Evolutionary conservation across 2,797 vertebrate species (phyloP).

Genomic region (Salmo trutta): DNA sequence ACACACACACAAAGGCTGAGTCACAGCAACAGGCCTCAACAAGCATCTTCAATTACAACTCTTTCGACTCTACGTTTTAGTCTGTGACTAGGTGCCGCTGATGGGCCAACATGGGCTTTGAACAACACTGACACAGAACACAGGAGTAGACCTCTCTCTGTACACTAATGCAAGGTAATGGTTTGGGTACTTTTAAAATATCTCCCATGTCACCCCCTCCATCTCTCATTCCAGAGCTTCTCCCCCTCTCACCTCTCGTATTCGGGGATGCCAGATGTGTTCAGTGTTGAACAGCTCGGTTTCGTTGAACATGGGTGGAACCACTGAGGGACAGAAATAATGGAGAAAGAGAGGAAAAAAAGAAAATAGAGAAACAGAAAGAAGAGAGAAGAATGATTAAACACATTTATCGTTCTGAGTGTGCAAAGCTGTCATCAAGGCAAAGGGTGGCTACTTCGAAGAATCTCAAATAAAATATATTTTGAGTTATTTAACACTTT

Average conservation of each 20-base stretch:
- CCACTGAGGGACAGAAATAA: conserved; percentile 61
- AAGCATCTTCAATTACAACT: not conserved
- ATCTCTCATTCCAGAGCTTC: not conserved
- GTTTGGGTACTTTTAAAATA: not conserved
- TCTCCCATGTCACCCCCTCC: not conserved
- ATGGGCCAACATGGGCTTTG: not conserved
- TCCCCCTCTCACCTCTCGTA: conserved; percentile 87
- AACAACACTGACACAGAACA: not conserved
- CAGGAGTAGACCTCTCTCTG: not conserved
- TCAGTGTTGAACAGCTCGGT: conserved; percentile 90
- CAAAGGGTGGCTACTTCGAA: too few relatives aligned
- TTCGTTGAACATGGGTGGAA: conserved; percentile 74
- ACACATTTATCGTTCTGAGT: not conserved
- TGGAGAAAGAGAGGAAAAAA: not conserved
- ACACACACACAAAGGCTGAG: too few relatives aligned
- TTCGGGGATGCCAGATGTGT: conserved; percentile 97
- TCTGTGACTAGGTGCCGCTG: too few relatives aligned
- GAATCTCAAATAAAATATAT: too few relatives aligned
- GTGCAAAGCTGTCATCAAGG: too few relatives aligned
- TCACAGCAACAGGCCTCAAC: not conserved
- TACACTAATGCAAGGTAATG: not conserved
- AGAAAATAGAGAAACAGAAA: not conserved
- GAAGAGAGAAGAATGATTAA: not conserved
- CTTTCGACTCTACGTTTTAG: not conserved
- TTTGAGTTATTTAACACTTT: too few relatives aligned